These are phyloP conservation scores for Poeciliopsis presidionis DNA, from an alignment of 2,797 vertebrate species.

Conservation along the genomic window DNA sequence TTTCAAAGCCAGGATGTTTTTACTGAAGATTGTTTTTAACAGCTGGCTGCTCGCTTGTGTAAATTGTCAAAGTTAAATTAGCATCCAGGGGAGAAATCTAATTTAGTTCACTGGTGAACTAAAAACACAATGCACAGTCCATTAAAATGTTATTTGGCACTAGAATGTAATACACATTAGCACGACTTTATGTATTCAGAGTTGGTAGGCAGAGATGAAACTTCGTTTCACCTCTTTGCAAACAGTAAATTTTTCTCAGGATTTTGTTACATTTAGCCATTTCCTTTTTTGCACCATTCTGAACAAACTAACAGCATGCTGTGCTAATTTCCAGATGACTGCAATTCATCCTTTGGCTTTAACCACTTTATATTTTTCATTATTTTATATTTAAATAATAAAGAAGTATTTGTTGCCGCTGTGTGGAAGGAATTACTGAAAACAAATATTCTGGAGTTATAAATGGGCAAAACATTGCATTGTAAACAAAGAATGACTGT, in stretches of 20 bases:
- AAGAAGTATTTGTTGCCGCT: no score
- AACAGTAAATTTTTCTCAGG: background rate
- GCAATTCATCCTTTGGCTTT: background rate
- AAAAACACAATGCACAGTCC: constrained; percentile 32
- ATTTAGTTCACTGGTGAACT: constrained; percentile 39
- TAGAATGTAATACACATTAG: constrained; percentile 6
- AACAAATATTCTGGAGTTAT: background rate
- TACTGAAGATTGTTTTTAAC: constrained; percentile 10
- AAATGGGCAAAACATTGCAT: background rate
- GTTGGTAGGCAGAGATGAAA: constrained; percentile 1
- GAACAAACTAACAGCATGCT: background rate
- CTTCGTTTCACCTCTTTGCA: background rate
- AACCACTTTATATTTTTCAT: background rate
- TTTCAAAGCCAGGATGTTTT: constrained; percentile 22
- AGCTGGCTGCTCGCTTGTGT: constrained; percentile 28
- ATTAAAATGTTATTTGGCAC: constrained; percentile 26
- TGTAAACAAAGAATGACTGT: background rate
- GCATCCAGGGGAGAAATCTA: constrained; percentile 6
- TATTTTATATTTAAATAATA: background rate
- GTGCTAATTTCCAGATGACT: background rate
- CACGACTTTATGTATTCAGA: constrained; percentile 11
- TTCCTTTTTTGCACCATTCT: background rate
- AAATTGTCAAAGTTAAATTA: constrained; percentile 32
- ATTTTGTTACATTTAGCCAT: background rate
- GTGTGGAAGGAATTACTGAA: background rate